Evolutionary conservation across 2,113 vertebrate genomes (phyloP).

Genomic region (Psittacus erithacus): DNA sequence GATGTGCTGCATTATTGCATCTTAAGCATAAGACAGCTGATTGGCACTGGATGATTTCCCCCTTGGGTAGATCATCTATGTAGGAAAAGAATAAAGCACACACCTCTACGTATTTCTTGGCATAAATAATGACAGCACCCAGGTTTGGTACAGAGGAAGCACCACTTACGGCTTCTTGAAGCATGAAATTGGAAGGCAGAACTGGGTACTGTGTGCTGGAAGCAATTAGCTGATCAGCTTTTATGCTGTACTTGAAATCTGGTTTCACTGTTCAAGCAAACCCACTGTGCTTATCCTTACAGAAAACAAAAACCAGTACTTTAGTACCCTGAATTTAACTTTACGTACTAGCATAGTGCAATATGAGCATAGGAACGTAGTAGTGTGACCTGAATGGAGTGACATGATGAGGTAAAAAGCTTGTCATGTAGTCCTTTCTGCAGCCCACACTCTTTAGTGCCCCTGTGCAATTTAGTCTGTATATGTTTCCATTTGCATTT

Average conservation of each 20-base stretch:
- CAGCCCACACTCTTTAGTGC: neutral
- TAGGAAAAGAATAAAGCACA: neutral
- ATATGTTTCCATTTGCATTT: neutral
- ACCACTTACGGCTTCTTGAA: neutral
- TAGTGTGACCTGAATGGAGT: neutral
- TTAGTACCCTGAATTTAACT: neutral
- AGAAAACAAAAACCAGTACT: neutral
- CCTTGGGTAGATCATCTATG: rapidly evolving
- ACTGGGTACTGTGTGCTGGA: neutral
- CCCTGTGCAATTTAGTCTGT: neutral
- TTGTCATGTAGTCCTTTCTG: neutral
- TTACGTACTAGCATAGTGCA: neutral
- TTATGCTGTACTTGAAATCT: neutral
- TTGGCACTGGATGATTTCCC: neutral
- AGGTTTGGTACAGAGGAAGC: neutral
- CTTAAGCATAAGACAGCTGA: neutral
- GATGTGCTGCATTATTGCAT: neutral
- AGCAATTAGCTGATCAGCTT: neutral
- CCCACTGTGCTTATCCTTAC: neutral
- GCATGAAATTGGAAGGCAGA: neutral
- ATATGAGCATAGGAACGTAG: neutral
- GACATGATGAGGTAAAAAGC: neutral
- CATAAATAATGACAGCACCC: neutral
- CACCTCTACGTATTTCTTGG: neutral
- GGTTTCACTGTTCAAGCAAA: neutral